phyloP scores from a whole-genome alignment of 1,140 invertebrate species.

The Aculops lycopersici region DNA sequence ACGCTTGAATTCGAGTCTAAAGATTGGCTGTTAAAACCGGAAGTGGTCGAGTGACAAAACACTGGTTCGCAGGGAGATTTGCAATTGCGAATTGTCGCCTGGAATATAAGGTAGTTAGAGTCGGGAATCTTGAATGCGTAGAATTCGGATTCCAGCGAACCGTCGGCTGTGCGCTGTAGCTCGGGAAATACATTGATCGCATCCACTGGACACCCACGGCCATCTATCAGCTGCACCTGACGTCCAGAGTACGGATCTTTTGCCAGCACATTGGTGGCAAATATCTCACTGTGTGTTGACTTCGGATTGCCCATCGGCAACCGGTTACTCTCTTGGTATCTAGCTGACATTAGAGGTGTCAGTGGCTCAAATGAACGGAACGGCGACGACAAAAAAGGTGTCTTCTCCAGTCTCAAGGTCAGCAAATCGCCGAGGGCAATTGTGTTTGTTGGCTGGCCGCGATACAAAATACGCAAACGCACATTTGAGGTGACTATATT shows the following conservation, averaged over 20 bases:
- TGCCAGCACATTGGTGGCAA: constrained; percentile 67
- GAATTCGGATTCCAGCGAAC: constrained; percentile 53
- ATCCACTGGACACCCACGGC: constrained; percentile 59
- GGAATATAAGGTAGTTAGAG: constrained; percentile 67
- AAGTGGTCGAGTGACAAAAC: constrained; percentile 6
- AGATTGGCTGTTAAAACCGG: neutral
- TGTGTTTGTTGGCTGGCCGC: constrained; percentile 57
- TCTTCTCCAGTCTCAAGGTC: constrained; percentile 53
- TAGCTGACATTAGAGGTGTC: too few species aligned
- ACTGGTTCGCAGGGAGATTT: constrained; percentile 55
- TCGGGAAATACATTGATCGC: constrained; percentile 54
- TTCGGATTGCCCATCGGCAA: too few species aligned
- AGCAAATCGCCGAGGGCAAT: constrained; percentile 68
- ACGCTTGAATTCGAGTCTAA: constrained; percentile 11
- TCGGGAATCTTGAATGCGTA: constrained; percentile 80
- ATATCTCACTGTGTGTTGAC: constrained; percentile 53
- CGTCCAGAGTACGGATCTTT: constrained; percentile 61
- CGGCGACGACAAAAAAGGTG: constrained; percentile 33
- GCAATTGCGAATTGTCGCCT: constrained; percentile 58
- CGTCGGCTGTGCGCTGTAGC: constrained; percentile 43
- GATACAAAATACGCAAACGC: constrained; percentile 45
- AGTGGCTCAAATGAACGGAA: too few species aligned
- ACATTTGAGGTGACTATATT: constrained; percentile 58
- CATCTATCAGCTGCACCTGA: constrained; percentile 55
- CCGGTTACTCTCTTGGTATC: constrained; percentile 11